Evolutionary conservation across 1,140 invertebrate genomes (phyloP).

Genomic region (Cherax destructor): DNA sequence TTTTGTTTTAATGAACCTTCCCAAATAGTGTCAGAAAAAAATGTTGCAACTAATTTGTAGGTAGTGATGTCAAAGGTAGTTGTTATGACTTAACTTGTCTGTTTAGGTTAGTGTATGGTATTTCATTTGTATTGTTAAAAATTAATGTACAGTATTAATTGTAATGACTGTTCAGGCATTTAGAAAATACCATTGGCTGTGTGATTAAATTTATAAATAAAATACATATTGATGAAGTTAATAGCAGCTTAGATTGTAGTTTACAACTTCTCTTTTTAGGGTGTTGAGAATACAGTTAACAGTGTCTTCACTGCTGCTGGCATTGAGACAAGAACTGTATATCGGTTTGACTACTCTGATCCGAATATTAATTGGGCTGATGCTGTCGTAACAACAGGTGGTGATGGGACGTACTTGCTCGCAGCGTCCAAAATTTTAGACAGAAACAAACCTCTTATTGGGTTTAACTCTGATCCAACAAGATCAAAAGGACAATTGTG

Average conservation of each 20-base stretch:
- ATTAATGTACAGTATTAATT: no score
- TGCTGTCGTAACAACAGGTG: slow-evolving; percentile 94
- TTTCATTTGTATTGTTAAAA: no score
- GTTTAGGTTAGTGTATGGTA: no score
- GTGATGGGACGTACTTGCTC: slow-evolving; percentile 98
- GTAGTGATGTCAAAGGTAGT: no score
- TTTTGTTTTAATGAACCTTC: no score
- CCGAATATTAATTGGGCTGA: slow-evolving; percentile 92
- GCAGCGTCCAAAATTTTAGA: slow-evolving; percentile 89
- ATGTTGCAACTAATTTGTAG: no score
- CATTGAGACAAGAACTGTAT: slow-evolving; percentile 87
- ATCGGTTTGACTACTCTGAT: slow-evolving; percentile 83
- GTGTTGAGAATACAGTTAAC: slow-evolving; percentile 70
- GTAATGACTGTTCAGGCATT: no score
- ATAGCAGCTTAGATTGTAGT: background rate
- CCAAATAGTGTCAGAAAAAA: no score
- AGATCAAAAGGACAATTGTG: slow-evolving; percentile 95
- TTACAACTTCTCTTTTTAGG: slow-evolving; percentile 44
- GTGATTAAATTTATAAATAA: background rate
- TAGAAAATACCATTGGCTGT: no score
- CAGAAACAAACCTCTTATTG: slow-evolving; percentile 91
- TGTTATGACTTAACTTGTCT: no score
- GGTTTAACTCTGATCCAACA: slow-evolving; percentile 97
- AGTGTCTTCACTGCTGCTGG: slow-evolving; percentile 75
- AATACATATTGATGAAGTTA: background rate